Percentiles rank a stretch among this genome's conserved stretches.
phyloP scores from a whole-genome alignment of 2,797 vertebrate genomes.

The Coracias cyanogaster region DNA sequence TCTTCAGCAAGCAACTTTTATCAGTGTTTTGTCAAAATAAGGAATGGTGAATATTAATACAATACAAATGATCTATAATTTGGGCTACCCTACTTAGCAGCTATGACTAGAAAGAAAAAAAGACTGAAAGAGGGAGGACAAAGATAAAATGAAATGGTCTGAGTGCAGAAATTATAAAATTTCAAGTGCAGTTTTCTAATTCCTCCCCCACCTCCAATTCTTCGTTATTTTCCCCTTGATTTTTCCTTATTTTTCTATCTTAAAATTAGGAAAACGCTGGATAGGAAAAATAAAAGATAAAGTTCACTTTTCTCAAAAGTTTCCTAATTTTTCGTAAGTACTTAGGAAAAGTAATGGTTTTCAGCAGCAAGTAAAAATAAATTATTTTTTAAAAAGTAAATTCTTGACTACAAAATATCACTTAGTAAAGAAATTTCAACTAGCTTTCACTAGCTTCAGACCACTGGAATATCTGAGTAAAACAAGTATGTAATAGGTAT shows the following conservation, averaged over 20 bases:
- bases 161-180: not conserved
- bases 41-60: constrained; percentile 17
- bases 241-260: not conserved
- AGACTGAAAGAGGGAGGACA: not conserved
- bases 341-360: not conserved
- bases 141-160: not conserved
- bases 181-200: not conserved
- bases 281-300: not conserved
- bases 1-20: constrained; percentile 50
- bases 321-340: not conserved
- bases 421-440: not conserved
- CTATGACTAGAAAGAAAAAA: not conserved
- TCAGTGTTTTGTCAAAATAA: constrained; percentile 48
- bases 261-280: not conserved
- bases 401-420: not conserved
- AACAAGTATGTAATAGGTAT: not conserved
- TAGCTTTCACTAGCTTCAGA: not conserved
- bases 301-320: not conserved
- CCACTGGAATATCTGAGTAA: not conserved
- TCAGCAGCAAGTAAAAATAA: not conserved
- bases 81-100: not conserved
- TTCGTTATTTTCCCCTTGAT: not conserved
- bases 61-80: constrained; percentile 2
- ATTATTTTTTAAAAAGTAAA: not conserved
- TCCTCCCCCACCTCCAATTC: not conserved